A percentile compares a stretch with the other conserved stretches of the same genome.
phyloP scores from a whole-genome alignment of 2,888 invertebrate species.

The Heliothis peltigera region DNA sequence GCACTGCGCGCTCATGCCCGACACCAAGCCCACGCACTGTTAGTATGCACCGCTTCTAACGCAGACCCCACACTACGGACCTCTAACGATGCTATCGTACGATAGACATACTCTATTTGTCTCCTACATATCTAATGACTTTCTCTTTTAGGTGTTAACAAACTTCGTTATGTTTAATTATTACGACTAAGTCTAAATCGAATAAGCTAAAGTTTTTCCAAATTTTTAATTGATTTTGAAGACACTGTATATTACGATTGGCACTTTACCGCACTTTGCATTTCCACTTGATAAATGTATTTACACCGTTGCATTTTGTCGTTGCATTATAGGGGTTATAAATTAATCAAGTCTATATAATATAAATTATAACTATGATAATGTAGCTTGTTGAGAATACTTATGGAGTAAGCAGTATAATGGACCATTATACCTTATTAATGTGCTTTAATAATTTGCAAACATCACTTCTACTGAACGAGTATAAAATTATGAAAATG shows the following conservation, averaged over 20 bases:
- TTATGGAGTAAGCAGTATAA: slow-evolving; percentile 84
- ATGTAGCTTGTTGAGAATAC: slow-evolving; percentile 80
- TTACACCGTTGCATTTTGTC: slow-evolving; percentile 83
- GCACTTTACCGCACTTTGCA: slow-evolving; percentile 83
- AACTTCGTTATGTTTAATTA: slow-evolving; percentile 46
- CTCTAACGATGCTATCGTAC: slow-evolving; percentile 17
- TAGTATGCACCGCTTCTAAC: slow-evolving; percentile 87
- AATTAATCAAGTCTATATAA: slow-evolving; percentile 62
- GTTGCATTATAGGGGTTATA: slow-evolving; percentile 77
- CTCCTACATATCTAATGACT: slow-evolving; percentile 61
- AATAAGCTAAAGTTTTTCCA: slow-evolving; percentile 66
- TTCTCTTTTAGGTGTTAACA: slow-evolving; percentile 56
- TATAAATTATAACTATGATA: slow-evolving; percentile 74
- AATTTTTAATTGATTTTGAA: slow-evolving; percentile 69
- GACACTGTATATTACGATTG: slow-evolving; percentile 79
- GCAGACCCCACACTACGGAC: slow-evolving; percentile 19
- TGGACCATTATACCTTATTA: slow-evolving; percentile 41
- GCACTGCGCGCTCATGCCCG: slow-evolving; percentile 93
- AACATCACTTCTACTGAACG: no score
- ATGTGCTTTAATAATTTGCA: slow-evolving; percentile 24
- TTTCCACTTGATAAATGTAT: slow-evolving; percentile 81
- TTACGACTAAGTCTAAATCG: slow-evolving; percentile 54
- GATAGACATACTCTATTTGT: slow-evolving; percentile 47
- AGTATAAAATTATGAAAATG: slow-evolving; percentile 13
- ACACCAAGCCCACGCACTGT: slow-evolving; percentile 92